These are phyloP conservation scores for Cercopithecus mona DNA, from an alignment of 2,113 vertebrate species.

Conservation along the genomic window DNA sequence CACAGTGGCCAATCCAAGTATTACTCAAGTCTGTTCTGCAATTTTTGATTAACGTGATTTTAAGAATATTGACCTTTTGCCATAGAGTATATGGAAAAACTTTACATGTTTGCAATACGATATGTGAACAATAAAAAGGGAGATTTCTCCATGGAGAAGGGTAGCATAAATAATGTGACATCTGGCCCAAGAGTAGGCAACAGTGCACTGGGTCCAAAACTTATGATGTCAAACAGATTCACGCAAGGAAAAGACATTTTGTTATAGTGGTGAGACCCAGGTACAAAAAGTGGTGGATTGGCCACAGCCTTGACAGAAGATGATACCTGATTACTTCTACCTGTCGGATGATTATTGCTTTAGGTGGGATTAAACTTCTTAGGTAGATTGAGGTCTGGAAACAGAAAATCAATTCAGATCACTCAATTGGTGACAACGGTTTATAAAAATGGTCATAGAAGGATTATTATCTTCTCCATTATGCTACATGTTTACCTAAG, in stretches of 20 bases:
- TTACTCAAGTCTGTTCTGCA: not conserved
- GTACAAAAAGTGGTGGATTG: not conserved
- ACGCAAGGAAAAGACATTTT: not conserved
- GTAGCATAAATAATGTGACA: not conserved
- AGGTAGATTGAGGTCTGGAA: not conserved
- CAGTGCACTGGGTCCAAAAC: not conserved
- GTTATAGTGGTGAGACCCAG: not conserved
- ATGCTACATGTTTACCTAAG: not conserved
- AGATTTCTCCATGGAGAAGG: not conserved
- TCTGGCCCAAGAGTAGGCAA: not conserved
- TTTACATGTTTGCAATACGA: not conserved
- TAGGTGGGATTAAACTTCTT: not conserved
- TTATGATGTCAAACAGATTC: not conserved
- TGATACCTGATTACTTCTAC: not conserved
- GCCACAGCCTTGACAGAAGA: not conserved
- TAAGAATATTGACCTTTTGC: not conserved
- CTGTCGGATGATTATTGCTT: not conserved
- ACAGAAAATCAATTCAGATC: constrained; percentile 28
- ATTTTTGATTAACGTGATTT: not conserved
- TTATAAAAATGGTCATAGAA: not conserved
- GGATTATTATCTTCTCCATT: not conserved
- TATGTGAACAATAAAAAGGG: not conserved
- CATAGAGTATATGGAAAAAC: not conserved
- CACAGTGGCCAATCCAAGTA: not conserved
- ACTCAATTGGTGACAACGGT: not conserved